phyloP scores from a whole-genome alignment of 2,797 vertebrate genomes.

The Gallinago solitaria region DNA sequence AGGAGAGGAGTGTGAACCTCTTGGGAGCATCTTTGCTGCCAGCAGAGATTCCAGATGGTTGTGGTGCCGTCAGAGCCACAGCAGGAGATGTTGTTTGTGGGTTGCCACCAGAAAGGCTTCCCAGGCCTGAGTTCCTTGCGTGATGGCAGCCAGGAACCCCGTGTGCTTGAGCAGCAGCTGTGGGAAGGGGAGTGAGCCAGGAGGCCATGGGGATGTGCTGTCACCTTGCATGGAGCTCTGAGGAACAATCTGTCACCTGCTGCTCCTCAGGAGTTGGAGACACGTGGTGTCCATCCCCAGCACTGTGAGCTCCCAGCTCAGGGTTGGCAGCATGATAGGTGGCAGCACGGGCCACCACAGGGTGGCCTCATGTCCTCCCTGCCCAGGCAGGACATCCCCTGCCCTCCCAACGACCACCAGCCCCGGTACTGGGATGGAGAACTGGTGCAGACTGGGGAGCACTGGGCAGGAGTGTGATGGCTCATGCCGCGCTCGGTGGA shows the following conservation, averaged over 20 bases:
- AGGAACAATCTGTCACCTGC: fast-evolving
- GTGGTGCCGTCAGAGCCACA: background rate
- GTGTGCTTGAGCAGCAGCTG: fast-evolving
- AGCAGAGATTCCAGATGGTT: fast-evolving
- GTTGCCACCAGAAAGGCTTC: background rate
- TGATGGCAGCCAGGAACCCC: background rate
- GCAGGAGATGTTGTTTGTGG: background rate
- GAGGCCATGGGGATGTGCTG: fast-evolving
- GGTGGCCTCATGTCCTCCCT: background rate
- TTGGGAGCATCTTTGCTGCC: background rate
- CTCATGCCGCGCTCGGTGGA: fast-evolving
- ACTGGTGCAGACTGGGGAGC: background rate
- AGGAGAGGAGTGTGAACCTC: background rate
- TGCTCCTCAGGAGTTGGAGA: background rate
- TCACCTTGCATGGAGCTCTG: no score
- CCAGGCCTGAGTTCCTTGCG: fast-evolving
- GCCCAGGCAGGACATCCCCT: no score
- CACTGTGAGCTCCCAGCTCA: no score
- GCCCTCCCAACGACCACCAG: background rate
- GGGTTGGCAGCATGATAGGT: background rate
- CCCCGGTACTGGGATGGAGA: fast-evolving
- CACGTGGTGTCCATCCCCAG: fast-evolving
- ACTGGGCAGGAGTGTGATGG: background rate
- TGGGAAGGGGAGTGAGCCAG: background rate
- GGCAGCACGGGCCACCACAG: background rate